Percentiles rank a stretch among this genome's conserved stretches.
Conservation (phyloP, 2,888 invertebrate species). For the Dioctria linearis region DNA sequence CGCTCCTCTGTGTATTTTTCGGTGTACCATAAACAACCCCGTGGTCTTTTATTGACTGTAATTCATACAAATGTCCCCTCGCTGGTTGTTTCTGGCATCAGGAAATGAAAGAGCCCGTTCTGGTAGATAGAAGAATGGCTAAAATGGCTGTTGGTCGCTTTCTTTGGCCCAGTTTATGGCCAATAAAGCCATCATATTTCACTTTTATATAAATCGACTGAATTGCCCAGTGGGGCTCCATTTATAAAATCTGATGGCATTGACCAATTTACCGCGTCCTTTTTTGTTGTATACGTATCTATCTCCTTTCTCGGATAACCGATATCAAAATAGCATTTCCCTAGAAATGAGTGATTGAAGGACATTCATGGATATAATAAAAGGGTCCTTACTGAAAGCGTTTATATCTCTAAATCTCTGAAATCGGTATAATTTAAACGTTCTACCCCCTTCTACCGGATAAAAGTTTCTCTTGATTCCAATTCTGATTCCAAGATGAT, state of each 20-base stretch:
- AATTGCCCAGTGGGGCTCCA: conserved; percentile 53
- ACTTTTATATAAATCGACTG: conserved; percentile 57
- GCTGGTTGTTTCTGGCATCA: conserved; percentile 54
- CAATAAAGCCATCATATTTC: conserved; percentile 58
- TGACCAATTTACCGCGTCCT: conserved; percentile 15
- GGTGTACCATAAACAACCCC: conserved; percentile 59
- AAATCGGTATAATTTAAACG: background rate
- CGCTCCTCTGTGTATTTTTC: conserved; percentile 53
- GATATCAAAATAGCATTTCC: conserved; percentile 29
- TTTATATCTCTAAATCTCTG: background rate
- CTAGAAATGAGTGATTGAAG: conserved; percentile 30
- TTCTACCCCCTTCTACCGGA: conserved; percentile 2
- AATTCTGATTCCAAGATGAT: conserved; percentile 25
- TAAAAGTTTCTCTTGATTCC: conserved; percentile 27
- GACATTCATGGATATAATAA: background rate
- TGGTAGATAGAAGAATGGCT: conserved; percentile 31
- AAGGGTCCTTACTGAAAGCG: background rate
- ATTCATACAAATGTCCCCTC: conserved; percentile 59
- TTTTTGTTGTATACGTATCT: conserved; percentile 6
- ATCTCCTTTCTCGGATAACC: conserved; percentile 2
- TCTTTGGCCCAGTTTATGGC: conserved; percentile 57
- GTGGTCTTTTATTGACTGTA: conserved; percentile 60
- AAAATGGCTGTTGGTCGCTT: conserved; percentile 55
- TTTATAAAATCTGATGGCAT: conserved; percentile 55
- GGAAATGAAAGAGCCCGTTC: conserved; percentile 53